Evolutionary conservation across 2,113 vertebrate genomes (phyloP), one percentile per base, ranked within the genome.

Genomic region (Verasper variegatus): DNA sequence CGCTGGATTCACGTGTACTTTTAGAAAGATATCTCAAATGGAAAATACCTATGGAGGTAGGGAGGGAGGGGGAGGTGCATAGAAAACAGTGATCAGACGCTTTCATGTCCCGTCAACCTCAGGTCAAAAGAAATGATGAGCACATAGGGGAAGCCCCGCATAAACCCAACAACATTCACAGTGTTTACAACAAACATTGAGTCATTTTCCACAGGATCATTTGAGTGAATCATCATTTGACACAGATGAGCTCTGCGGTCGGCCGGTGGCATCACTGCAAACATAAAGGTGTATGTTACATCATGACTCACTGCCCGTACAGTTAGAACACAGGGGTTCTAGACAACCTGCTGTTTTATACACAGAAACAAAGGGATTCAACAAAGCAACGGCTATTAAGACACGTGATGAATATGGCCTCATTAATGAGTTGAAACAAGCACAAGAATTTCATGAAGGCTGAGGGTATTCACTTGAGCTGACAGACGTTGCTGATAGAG

Each of bases 121-220:
- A 60, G 76, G 75, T 88, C 71, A 84, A 82, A 84, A 68, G 24
- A 64, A 58, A 79, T 56, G 60, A 75, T 78, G 42, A 84, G 71
- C 60, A 26, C 54, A 75, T 13, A 13, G 73, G 86, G 80, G 82
- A 80, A 82, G 65, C 62, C 83, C 82, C 80, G 23, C 12, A 24
- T 35, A 55, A 84, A 52, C 45, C 75, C 40, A 40, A 60, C 58
- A 70, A 71, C 59, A 62, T 65, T 63, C 14, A 26, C 52, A 59
- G 11, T 86, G 86, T 89, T 86, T 81, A 86, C 75, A 74, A 76
- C 70, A 84, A 90, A 89, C 77, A 86, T 65, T 91, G 88, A 92
- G 82, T 92, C 85, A 91, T 87, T 89, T 92, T 89, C 74, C 83
- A 85, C 24, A 66, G 49, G n/a, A 65, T 51, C 70, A 76, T 82